A percentile compares a stretch with the other conserved stretches of the same genome.
Conservation (phyloP, 2,888 invertebrate species). For the Hydropsyche betteni region DNA sequence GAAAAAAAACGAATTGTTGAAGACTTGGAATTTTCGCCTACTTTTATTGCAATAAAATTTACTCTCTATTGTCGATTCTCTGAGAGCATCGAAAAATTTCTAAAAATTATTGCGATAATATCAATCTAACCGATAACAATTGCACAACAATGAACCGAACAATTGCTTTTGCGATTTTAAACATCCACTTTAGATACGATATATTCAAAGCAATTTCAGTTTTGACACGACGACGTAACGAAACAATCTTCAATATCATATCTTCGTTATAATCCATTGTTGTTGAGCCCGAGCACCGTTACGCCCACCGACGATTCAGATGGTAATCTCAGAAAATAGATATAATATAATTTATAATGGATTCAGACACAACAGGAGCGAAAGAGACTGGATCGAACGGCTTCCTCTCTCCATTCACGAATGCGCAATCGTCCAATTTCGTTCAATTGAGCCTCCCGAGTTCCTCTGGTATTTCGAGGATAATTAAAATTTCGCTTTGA, state of each 20-base stretch:
- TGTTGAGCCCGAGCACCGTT: slow-evolving; percentile 17
- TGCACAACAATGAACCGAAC: no score
- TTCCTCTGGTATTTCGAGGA: no score
- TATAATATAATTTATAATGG: slow-evolving; percentile 8
- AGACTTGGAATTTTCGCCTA: no score
- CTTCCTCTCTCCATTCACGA: slow-evolving; percentile 20
- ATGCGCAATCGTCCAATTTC: slow-evolving; percentile 27
- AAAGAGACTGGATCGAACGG: slow-evolving; percentile 1
- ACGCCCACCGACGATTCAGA: slow-evolving; percentile 38
- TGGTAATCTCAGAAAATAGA: slow-evolving; percentile 30
- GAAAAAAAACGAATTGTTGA: no score
- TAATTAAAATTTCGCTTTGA: no score
- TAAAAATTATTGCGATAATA: no score
- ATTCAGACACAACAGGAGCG: slow-evolving; percentile 12
- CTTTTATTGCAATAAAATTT: no score
- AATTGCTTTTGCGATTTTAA: no score
- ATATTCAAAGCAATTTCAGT: background rate
- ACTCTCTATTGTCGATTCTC: no score
- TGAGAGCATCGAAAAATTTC: no score
- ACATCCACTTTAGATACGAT: no score
- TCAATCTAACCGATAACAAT: no score
- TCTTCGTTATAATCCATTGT: slow-evolving; percentile 34
- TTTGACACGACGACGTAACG: slow-evolving; percentile 17
- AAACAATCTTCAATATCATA: slow-evolving; percentile 27
- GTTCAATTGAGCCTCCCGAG: slow-evolving; percentile 13